Evolutionary conservation across 2,888 invertebrate genomes (phyloP), one percentile per base, ranked within the genome.

Genomic region (Anthrax anthrax): DNA sequence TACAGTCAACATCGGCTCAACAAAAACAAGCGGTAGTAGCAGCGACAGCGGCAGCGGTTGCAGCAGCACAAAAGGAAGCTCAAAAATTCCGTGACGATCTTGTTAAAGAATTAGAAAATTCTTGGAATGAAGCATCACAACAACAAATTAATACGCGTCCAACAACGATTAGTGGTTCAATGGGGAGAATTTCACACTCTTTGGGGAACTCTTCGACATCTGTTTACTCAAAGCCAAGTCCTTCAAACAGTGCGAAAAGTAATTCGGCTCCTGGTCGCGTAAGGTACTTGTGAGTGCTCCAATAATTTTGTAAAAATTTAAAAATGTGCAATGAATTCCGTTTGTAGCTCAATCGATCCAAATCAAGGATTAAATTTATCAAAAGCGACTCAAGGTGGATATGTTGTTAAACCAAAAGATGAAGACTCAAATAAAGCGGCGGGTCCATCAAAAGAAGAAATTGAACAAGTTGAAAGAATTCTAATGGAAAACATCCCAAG

Each of bases 21-120:
- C 29, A 29, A 12, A 6, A 29, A 10, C 29, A 6, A 12, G 8
- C 5, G 10, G 10, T 9, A 12, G 3, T 12, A 32, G 3, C 8
- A 1, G 17, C 23, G 10, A 17, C 8, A 37, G 17, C 17, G 10
- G 37, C n/a, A 37, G 8, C 16, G 16, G 16, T 9, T 4, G 10
- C 8, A 4, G 17, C 16, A 37, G 39, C 39, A 19, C 43, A 43
- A 23, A 50, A 50, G 29, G 47, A 46, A 38, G 47, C 46, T 40
- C 65, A 66, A 27, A 61, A 61, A 51, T 43, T 64, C 16, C 60
- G 62, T 10, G 63, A 67, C 41, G 65, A 67, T 48, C 56, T 66
- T 42, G 67, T 62, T 17, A 63, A 64, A 60, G 88, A 88, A 70
- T 81, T 89, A 58, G 88, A 89, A 63, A 83, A 85, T 65, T 84